Evolutionary conservation across 2,888 invertebrate genomes (phyloP).

Genomic region (Morpho deidamia): DNA sequence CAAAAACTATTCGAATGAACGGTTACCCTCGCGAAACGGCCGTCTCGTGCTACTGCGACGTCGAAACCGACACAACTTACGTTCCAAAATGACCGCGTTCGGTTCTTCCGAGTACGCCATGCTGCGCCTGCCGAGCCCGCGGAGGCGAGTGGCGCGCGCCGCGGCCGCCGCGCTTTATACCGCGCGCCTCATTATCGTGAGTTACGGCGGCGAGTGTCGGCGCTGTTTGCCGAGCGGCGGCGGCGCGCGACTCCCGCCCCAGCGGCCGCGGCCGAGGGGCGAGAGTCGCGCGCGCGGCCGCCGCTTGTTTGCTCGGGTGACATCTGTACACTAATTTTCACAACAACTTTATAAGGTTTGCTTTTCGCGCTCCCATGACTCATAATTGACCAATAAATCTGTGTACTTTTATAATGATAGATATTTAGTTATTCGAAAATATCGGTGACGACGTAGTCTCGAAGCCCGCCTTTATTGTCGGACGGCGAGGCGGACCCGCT

Average conservation of each 20-base stretch:
- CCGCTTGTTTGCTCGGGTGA: constrained; percentile 5
- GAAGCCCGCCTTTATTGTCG: not conserved
- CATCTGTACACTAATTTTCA: constrained; percentile 15
- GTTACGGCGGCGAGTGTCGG: not conserved
- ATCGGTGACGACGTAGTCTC: not conserved
- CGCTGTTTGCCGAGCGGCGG: not conserved
- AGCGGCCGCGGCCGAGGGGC: not conserved
- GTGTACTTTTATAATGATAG: not conserved
- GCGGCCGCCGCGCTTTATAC: not conserved
- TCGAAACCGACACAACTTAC: constrained; percentile 42
- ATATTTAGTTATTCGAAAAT: too few species aligned
- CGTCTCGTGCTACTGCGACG: not conserved
- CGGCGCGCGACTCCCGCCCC: not conserved
- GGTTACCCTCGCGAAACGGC: too few species aligned
- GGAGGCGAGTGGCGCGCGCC: not conserved
- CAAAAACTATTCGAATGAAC: too few species aligned
- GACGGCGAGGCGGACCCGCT: too few species aligned
- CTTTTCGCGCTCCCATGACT: constrained; percentile 1
- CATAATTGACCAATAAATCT: not conserved
- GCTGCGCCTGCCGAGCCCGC: not conserved
- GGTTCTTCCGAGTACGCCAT: constrained; percentile 9
- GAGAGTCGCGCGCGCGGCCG: not conserved
- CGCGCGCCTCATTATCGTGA: not conserved
- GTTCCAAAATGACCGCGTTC: not conserved
- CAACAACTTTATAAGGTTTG: constrained; percentile 5